Percentiles rank a stretch among this genome's conserved stretches.
Evolutionary conservation across 2,888 invertebrate species (phyloP).

Genomic region (Patella ulyssiponensis): DNA sequence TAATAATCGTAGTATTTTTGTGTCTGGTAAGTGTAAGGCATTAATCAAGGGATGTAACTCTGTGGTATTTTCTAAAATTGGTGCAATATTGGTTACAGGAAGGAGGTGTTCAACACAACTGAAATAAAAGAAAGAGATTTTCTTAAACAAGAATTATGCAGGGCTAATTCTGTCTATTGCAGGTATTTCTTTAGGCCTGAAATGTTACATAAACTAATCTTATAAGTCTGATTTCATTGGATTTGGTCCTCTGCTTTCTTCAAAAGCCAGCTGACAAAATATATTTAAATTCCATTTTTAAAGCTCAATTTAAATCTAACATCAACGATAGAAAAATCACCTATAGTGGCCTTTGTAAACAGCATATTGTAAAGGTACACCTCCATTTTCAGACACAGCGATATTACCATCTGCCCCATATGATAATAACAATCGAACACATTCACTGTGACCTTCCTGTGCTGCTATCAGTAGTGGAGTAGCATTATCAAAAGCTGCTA

Average conservation of each 20-base stretch:
- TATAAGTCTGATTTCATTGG: too few species aligned
- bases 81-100: constrained; percentile 47
- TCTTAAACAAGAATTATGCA: too few species aligned
- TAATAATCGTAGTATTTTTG: constrained; percentile 42
- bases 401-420: constrained; percentile 62
- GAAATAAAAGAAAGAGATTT: constrained; percentile 26
- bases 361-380: constrained; percentile 61
- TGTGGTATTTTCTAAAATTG: constrained; percentile 33
- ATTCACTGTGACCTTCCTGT: constrained; percentile 60
- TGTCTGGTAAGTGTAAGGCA: constrained; percentile 42
- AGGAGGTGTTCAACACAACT: constrained; percentile 56
- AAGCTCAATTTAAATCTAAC: too few species aligned
- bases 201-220: too few species aligned
- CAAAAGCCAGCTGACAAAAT: too few species aligned
- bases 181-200: too few species aligned
- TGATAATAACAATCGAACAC: constrained; percentile 57
- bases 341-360: constrained; percentile 36
- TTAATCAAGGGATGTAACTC: constrained; percentile 48
- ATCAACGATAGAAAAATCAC: constrained; percentile 6
- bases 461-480: constrained; percentile 65
- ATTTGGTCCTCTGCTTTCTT: too few species aligned
- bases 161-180: too few species aligned
- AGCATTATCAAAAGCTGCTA: constrained; percentile 63
- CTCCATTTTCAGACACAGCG: constrained; percentile 46
- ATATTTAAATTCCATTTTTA: too few species aligned